Evolutionary conservation across 2,888 invertebrate species (phyloP).

Genomic region (Ommatoiulus sabulosus): DNA sequence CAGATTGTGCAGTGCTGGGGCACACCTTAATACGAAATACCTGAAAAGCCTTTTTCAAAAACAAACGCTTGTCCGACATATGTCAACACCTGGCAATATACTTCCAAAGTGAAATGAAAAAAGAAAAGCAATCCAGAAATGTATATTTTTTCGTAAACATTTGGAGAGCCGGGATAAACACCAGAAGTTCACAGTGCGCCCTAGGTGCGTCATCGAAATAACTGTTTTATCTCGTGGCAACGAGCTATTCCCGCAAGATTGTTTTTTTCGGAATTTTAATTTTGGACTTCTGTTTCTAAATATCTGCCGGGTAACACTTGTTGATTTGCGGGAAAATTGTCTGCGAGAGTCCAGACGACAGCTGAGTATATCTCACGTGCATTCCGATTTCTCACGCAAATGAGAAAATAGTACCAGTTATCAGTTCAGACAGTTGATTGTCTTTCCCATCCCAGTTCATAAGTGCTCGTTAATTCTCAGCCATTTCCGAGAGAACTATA

Average conservation of each 20-base stretch:
- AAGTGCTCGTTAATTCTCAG: too few relatives aligned
- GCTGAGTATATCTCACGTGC: background rate
- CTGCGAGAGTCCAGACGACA: background rate
- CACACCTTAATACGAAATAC: background rate
- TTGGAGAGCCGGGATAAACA: background rate
- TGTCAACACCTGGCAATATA: background rate
- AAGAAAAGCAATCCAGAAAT: background rate
- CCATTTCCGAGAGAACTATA: too few relatives aligned
- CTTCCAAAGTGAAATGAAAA: background rate
- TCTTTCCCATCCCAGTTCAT: too few relatives aligned
- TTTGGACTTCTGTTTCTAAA: too few relatives aligned
- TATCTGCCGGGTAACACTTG: slow-evolving; percentile 28
- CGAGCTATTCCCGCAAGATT: background rate
- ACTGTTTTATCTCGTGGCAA: background rate
- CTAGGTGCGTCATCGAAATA: background rate
- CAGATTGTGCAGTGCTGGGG: slow-evolving; percentile 27
- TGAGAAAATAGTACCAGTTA: background rate
- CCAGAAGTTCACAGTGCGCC: background rate
- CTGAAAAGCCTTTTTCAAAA: background rate
- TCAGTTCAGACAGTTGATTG: too few relatives aligned
- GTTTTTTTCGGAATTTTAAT: background rate
- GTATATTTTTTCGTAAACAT: background rate
- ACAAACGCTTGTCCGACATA: background rate
- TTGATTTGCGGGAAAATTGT: background rate
- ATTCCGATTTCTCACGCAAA: background rate